Conservation (phyloP, 2,888 invertebrate genomes). For the Drosophila emarginata region DNA sequence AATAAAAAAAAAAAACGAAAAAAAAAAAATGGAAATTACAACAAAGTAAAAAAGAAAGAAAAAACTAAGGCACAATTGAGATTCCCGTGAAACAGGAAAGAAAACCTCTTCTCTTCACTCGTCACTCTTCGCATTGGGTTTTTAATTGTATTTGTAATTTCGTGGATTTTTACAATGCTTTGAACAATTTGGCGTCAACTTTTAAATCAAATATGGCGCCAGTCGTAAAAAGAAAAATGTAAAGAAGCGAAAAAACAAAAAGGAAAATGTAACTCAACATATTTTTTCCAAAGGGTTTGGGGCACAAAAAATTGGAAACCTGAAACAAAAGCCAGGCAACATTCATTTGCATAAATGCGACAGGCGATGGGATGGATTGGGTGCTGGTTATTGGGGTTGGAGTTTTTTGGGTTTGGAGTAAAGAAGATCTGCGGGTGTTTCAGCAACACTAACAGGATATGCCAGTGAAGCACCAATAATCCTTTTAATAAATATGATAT, state of each 20-base stretch:
- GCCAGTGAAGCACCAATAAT: slow-evolving; percentile 80
- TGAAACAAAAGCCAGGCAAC: slow-evolving; percentile 74
- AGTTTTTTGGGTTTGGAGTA: not conserved
- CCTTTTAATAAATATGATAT: slow-evolving; percentile 82
- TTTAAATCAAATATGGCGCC: slow-evolving; percentile 76
- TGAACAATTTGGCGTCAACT: slow-evolving; percentile 69
- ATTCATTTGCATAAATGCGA: slow-evolving; percentile 63
- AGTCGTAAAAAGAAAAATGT: slow-evolving; percentile 20
- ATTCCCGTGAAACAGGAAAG: slow-evolving; percentile 44
- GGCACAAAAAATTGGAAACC: slow-evolving; percentile 9
- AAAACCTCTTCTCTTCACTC: slow-evolving; percentile 4
- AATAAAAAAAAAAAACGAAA: slow-evolving; percentile 15
- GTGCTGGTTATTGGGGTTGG: not conserved
- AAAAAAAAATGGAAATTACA: slow-evolving; percentile 43
- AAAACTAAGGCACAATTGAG: slow-evolving; percentile 20
- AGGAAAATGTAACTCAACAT: slow-evolving; percentile 49
- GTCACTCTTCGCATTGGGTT: not conserved
- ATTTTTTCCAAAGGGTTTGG: slow-evolving; percentile 36
- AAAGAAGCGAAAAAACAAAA: slow-evolving; percentile 5
- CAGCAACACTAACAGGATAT: slow-evolving; percentile 78
- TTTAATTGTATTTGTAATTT: slow-evolving; percentile 74
- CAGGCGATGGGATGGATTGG: not conserved
- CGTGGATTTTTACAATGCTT: slow-evolving; percentile 54
- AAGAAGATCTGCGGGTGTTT: slow-evolving; percentile 21
- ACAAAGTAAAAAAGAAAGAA: no score